Evolutionary conservation across 2,797 vertebrate genomes (phyloP).

Genomic region (Mionectes olivaceus): DNA sequence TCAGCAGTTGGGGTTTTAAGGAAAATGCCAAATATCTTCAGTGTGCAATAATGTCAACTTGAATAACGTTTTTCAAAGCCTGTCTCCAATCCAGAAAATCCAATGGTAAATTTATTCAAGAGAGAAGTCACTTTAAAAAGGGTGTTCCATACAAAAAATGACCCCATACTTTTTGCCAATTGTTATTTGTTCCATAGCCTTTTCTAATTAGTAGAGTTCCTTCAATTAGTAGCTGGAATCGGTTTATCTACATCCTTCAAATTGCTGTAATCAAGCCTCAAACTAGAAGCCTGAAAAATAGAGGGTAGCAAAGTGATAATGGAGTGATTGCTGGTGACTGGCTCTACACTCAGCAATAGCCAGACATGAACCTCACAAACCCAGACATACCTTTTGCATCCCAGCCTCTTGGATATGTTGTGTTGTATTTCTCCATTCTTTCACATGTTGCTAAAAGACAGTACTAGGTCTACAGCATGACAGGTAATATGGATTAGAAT

Average conservation of each 20-base stretch:
- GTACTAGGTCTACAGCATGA: background rate
- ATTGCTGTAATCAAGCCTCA: constrained; percentile 58
- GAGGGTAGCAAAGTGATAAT: background rate
- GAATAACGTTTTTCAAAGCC: background rate
- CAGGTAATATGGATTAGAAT: constrained; percentile 39
- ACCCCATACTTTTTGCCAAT: background rate
- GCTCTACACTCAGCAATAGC: background rate
- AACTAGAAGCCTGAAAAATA: constrained; percentile 31
- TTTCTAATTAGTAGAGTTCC: constrained; percentile 50
- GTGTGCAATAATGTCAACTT: background rate
- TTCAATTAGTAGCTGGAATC: constrained; percentile 51
- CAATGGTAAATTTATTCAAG: background rate
- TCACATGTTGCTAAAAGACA: background rate
- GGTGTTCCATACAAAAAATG: background rate
- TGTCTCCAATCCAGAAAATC: background rate
- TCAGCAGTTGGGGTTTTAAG: background rate
- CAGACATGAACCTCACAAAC: background rate
- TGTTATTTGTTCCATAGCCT: constrained; percentile 37
- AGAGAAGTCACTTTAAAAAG: background rate
- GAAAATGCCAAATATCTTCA: background rate
- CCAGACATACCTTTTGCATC: background rate
- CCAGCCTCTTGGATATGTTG: background rate
- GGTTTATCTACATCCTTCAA: constrained; percentile 44
- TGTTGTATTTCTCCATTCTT: background rate
- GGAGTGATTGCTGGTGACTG: background rate